Evolutionary conservation across 2,797 vertebrate genomes (phyloP), one percentile per base, ranked within the genome.

Genomic region (Sebastolobus alascanus): DNA sequence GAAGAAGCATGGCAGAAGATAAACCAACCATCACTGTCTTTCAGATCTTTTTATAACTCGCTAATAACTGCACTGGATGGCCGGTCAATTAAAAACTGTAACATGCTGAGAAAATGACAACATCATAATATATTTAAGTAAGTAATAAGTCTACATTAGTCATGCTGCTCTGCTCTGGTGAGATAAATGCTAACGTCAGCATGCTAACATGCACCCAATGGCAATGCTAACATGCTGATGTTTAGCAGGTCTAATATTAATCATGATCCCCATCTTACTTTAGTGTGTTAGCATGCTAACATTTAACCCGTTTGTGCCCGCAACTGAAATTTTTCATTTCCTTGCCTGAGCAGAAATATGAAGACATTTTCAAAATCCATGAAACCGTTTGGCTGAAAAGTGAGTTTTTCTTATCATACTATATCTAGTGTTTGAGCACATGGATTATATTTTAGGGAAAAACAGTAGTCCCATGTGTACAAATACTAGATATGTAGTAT

Each of bases 1-100:
- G 70, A 80, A 87, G 84, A 90, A 73, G 82, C 54, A 73, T 60
- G 88, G 84, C 43, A 60, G 37, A 54, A 84, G 82, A 91, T 84
- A 84, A 85, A 82, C 73, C 77, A 56, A 73, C 75, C 83, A 54
- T 79, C 81, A 27, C 55, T 9, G 73, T 80, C 83, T 74, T 38
- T 82, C 22, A 69, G 29, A 52, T 83, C 83, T 87, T 88, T 82
- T 89, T 84, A 80, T 76, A 87, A 77, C 75, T 63, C 3, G 1
- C 31, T 38, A 54, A 82, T 58, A 80, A 67, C 46, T 27, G 13
- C 54, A 52, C 43, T 40, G 52, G 40, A 68, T 43, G 52, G 20
- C 31, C 67, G 59, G 70, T 85, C 65, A 82, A 69, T 79, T 67
- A 71, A 59, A 81, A 38, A 75, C 69, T 55, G 59, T 6, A 64